Evolutionary conservation across 1,140 invertebrate species (phyloP), one percentile per base, ranked within the genome.

Genomic region (Carposina sasakii): DNA sequence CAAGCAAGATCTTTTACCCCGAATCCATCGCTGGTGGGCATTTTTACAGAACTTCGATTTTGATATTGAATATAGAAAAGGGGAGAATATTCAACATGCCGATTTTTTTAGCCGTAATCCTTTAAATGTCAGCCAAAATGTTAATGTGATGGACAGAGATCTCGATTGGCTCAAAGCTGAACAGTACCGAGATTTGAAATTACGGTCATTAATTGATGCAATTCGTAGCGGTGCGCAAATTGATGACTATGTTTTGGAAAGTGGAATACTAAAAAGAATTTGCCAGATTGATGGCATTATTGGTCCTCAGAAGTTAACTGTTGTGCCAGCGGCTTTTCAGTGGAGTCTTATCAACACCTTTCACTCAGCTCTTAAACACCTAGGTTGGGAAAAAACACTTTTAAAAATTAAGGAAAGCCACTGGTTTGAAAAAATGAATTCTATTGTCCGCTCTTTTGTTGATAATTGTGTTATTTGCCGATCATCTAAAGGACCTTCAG

Each of bases 11-110:
- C 13, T 77, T 0, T 26, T 50, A 4, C 57, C 51, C 1, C 33
- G 56, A 41, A 52, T 79, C 5, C 52, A 57, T 0, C 41, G 71
- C 6, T 79, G 70, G 70, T 67, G 54, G 54, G 20, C 50, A 2
- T 60, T 54, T 16, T n/a, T 81, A 1, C 65, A 75, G 30, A 54
- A 64, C 1, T 78, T 51, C 44, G 33, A 76, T 21, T 76, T 47
- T 28, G 13, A 34, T 16, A 23, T 46, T 6, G 44, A 46, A 46
- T 46, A 46, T 13, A 28, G 44, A 16, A 28, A 46, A 23, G 44
- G 44, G 9, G n/a, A 2, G 21, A 28, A 31, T 8, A 46, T 60
- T 28, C 33, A 36, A 46, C 44, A 46, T 23, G 44, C 44, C 33
- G 44, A 46, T 24, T 46, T 22, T 16, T 46, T 46, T 15, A 46